A percentile compares a stretch with the other conserved stretches of the same genome.
These are phyloP conservation scores for Halesus radiatus DNA, from an alignment of 1,140 invertebrate species.

Conservation along the genomic window DNA sequence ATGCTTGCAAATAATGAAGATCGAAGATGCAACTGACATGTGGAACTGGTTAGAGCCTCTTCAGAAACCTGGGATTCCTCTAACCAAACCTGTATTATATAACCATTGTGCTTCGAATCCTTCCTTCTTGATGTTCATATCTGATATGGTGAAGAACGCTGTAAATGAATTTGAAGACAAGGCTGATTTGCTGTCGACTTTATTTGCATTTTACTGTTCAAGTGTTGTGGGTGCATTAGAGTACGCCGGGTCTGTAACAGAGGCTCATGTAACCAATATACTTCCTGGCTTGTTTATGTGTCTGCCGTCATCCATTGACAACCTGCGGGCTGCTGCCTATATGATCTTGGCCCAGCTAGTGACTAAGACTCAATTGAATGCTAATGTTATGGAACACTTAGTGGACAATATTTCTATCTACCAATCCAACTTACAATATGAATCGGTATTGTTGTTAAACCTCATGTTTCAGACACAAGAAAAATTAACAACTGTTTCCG, in stretches of 20 bases:
- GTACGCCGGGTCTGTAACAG: slow-evolving; percentile 70
- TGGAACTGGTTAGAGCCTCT: slow-evolving; percentile 85
- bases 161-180: slow-evolving; percentile 75
- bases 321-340: slow-evolving; percentile 82
- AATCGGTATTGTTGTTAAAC: slow-evolving; percentile 73
- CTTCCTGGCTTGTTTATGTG: slow-evolving; percentile 79
- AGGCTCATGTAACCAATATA: slow-evolving; percentile 79
- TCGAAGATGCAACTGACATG: slow-evolving; percentile 73
- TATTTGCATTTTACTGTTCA: slow-evolving; percentile 85
- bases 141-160: slow-evolving; percentile 76
- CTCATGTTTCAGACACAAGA: slow-evolving; percentile 75
- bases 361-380: slow-evolving; percentile 75
- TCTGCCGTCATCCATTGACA: slow-evolving; percentile 75
- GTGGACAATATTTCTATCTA: slow-evolving; percentile 74
- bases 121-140: slow-evolving; percentile 82
- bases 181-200: slow-evolving; percentile 75
- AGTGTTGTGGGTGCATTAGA: slow-evolving; percentile 80
- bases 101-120: slow-evolving; percentile 79
- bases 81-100: slow-evolving; percentile 80
- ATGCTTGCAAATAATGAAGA: slow-evolving; percentile 82
- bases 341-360: slow-evolving; percentile 81
- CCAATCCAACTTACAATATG: slow-evolving; percentile 69
- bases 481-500: slow-evolving; percentile 68
- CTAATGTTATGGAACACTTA: slow-evolving; percentile 74
- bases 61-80: slow-evolving; percentile 80